Evolutionary conservation across 2,888 invertebrate genomes (phyloP).

Genomic region (Amphiduros pacificus): DNA sequence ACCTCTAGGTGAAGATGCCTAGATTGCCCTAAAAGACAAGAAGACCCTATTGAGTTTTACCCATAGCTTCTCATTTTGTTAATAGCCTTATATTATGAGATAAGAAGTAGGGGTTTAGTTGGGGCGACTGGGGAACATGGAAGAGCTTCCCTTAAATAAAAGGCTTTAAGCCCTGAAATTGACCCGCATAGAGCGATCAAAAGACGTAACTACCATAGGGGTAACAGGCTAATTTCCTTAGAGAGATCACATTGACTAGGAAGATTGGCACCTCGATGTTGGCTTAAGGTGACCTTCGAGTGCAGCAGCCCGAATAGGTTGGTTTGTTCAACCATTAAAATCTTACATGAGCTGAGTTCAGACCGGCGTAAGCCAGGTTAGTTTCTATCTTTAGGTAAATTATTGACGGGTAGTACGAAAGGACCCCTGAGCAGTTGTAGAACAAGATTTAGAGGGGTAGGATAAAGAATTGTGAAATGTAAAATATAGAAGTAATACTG

Average conservation of each 20-base stretch:
- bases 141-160: constrained; percentile 13
- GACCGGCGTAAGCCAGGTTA: constrained; percentile 83
- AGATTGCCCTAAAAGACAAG: constrained; percentile 30
- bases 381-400: constrained; percentile 71
- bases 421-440: constrained; percentile 64
- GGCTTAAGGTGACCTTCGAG: constrained; percentile 75
- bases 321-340: constrained; percentile 75
- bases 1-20: constrained; percentile 31
- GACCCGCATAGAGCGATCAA: constrained; percentile 19
- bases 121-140: constrained; percentile 28
- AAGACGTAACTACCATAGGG: constrained; percentile 39
- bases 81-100: background rate
- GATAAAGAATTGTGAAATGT: no score
- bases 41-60: constrained; percentile 35
- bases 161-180: constrained; percentile 10
- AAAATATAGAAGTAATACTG: no score
- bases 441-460: no score
- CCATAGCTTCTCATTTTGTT: background rate
- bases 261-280: constrained; percentile 73
- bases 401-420: constrained; percentile 76
- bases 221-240: constrained; percentile 43
- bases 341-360: constrained; percentile 88
- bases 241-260: constrained; percentile 39
- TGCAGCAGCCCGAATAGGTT: constrained; percentile 67
- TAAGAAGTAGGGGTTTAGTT: constrained; percentile 20